Evolutionary conservation across 1,140 invertebrate genomes (phyloP).

Genomic region (Aphaenogaster ashmeadi): DNA sequence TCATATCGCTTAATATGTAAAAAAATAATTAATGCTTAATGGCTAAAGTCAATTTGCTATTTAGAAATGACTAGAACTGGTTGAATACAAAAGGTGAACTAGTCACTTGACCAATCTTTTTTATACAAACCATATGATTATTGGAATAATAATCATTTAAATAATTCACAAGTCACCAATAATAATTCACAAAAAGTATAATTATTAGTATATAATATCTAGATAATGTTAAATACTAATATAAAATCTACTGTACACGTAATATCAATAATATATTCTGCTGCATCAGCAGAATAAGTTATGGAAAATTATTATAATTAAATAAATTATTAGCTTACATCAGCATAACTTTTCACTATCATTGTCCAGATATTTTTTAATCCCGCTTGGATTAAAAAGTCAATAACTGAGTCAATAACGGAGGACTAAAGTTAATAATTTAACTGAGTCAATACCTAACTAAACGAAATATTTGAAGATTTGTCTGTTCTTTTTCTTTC

Average conservation of each 20-base stretch:
- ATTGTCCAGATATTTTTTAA: slow-evolving; percentile 1
- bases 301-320: background rate
- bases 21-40: slow-evolving; percentile 2
- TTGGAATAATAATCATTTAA: slow-evolving; percentile 14
- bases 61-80: background rate
- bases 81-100: background rate
- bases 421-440: too few species aligned
- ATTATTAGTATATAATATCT: background rate
- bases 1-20: background rate
- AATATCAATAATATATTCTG: slow-evolving; percentile 1
- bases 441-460: background rate
- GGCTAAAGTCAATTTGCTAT: background rate
- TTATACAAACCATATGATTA: background rate
- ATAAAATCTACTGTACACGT: background rate
- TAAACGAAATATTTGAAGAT: slow-evolving; percentile 1
- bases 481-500: background rate
- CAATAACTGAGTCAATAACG: background rate
- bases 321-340: background rate
- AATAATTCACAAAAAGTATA: background rate
- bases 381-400: background rate
- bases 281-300: background rate
- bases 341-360: background rate
- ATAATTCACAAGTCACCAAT: background rate
- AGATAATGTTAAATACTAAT: slow-evolving; percentile 1
- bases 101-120: background rate